Percentiles rank a stretch among this genome's conserved stretches.
These are phyloP conservation scores for Echinarachnius parma DNA, from an alignment of 53 echinoderm and acorn worm species.

Conservation along the genomic window DNA sequence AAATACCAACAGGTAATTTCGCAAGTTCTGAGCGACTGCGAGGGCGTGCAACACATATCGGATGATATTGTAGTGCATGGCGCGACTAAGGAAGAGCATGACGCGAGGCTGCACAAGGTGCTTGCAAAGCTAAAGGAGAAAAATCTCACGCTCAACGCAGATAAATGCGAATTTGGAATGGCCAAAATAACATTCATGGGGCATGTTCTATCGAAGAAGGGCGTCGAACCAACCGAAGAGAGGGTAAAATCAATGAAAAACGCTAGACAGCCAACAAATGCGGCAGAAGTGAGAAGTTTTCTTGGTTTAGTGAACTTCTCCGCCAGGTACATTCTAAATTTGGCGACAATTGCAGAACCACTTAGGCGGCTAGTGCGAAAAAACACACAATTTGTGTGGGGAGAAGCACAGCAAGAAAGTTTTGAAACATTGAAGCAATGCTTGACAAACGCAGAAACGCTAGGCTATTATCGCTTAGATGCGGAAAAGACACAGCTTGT, in stretches of 20 bases:
- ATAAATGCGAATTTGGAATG: too few species aligned
- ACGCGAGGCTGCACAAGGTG: conserved; percentile 50
- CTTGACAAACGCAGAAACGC: conserved; percentile 23
- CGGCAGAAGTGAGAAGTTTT: conserved; percentile 58
- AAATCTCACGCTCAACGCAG: conserved; percentile 53
- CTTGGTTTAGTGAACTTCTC: conserved; percentile 65
- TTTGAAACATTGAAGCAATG: conserved; percentile 43
- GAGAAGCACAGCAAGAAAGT: conserved; percentile 40
- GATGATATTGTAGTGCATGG: conserved; percentile 68
- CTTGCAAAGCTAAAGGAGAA: conserved; percentile 46
- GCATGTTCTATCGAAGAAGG: too few species aligned
- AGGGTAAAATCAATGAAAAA: conserved; percentile 44
- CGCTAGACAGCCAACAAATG: conserved; percentile 39
- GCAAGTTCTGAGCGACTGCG: conserved; percentile 56
- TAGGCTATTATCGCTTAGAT: conserved; percentile 49
- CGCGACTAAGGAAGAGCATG: conserved; percentile 42
- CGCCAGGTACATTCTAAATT: conserved; percentile 61
- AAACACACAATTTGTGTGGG: conserved; percentile 49
- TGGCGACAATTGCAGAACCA: conserved; percentile 56
- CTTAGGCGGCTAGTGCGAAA: conserved; percentile 36
- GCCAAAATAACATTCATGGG: too few species aligned
- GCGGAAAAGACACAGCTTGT: conserved; percentile 47
- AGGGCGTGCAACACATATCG: conserved; percentile 56
- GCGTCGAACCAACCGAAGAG: conserved; percentile 56
- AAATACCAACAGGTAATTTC: conserved; percentile 57